Base-by-base conservation (phyloP, 2,113 vertebrate species). In the Entosphenus tridentatus region DNA sequence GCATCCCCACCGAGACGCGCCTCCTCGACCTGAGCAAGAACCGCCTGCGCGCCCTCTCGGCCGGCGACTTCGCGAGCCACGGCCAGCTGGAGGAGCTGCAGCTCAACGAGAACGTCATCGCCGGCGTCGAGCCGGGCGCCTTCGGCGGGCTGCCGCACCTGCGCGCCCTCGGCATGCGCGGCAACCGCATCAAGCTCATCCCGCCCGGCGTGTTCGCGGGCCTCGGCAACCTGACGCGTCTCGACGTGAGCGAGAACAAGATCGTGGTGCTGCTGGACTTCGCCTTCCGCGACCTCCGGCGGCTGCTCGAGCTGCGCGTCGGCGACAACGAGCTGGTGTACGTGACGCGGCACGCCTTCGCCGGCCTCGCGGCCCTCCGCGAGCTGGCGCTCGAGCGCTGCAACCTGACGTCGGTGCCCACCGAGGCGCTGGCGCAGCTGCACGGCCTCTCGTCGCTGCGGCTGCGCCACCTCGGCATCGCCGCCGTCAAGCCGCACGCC, bases 311-410 rank as follows among this genome's bases (percentile, higher is more conserved):
- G 70, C 81, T 98, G 70, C 87, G 96, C 67, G 85, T 98, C 55
- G 93, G 92, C 0, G 89, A 96, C 79, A 98, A 98, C 1, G 87
- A 98, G 78, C 74, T 98, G 78, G 89, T 98, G 73, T 98, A 92
- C 77, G 88, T 98, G 77, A 88, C 93, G 11, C 89, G 87, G 10
- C 83, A 87, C 9, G 92, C 93, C 71, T 98, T 98, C 75, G 78
- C 85, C 0, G 93, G 93, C 68, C 77, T 98, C 68, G 80, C 87
- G 1, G 83, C 83, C 2, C 81, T 97, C 56, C 83, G 77, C 62
- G 85, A 92, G 77, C 76, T 98, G 71, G 90, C 88, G 17, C 86
- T 98, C 1, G 92, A 96, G 77, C 84, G 79, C 70, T 96, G 93
- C 80, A 98, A 98, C 78, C 80, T 98, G 77, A 96, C 93, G 0